phyloP scores from a whole-genome alignment of 1,140 invertebrate species.

The Micrasema longulum region DNA sequence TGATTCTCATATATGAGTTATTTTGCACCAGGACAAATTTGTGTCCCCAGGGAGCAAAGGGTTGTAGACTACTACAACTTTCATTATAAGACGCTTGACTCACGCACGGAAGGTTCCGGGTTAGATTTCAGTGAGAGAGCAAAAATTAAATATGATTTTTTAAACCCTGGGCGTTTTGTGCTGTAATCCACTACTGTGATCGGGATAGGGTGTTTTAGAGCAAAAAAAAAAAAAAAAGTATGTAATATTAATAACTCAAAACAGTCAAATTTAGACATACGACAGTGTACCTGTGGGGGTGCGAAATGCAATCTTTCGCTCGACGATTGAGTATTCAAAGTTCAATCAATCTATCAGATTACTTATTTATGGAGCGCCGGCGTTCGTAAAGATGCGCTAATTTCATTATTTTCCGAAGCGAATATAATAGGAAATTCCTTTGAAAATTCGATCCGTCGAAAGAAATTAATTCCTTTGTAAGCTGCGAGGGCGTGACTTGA shows the following conservation, averaged over 20 bases:
- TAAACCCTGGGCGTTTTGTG: background rate
- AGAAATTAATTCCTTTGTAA: conserved; percentile 22
- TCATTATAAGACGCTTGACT: too few species aligned
- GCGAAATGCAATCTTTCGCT: background rate
- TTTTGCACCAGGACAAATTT: too few species aligned
- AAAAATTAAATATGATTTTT: background rate
- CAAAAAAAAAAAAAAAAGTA: background rate
- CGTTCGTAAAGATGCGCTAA: too few species aligned
- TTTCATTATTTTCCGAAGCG: conserved; percentile 20
- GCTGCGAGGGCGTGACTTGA: too few species aligned
- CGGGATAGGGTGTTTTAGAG: background rate
- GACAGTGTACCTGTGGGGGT: background rate
- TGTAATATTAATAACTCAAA: background rate
- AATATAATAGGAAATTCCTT: conserved; percentile 6
- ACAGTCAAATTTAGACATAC: background rate
- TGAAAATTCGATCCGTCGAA: conserved; percentile 9
- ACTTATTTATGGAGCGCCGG: conserved; percentile 13
- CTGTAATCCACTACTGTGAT: conserved; percentile 8
- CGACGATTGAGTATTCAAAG: too few species aligned
- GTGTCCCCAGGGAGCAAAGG: background rate
- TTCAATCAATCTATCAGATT: conserved; percentile 11
- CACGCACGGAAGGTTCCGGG: too few species aligned
- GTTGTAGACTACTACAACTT: background rate
- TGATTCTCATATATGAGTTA: too few species aligned
- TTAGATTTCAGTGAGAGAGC: background rate